Percentiles rank a stretch among this genome's conserved stretches.
These are phyloP conservation scores for Drosophila lutescens DNA, from an alignment of 2,888 invertebrate species.

Conservation along the genomic window DNA sequence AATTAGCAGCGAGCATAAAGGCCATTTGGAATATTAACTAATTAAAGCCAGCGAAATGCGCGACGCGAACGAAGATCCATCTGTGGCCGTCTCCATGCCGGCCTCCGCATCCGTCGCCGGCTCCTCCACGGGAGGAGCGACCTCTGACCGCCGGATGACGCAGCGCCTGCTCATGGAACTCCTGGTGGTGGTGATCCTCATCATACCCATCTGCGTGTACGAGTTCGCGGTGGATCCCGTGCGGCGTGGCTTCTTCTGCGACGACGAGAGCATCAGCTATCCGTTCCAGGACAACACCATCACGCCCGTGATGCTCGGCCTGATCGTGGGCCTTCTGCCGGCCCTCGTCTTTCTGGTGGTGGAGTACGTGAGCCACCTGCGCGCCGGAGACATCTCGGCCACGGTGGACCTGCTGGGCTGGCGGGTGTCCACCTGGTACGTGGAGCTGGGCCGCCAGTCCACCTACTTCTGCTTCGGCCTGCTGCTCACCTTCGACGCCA, in stretches of 20 bases:
- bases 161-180: constrained; percentile 69
- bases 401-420: constrained; percentile 56
- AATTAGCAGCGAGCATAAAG: constrained; percentile 41
- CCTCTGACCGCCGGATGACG: constrained; percentile 50
- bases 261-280: constrained; percentile 76
- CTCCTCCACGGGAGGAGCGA: background rate
- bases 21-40: constrained; percentile 71
- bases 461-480: constrained; percentile 70
- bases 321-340: constrained; percentile 58
- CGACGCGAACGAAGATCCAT: constrained; percentile 53
- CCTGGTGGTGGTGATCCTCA: constrained; percentile 62
- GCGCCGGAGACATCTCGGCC: constrained; percentile 46
- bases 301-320: constrained; percentile 59
- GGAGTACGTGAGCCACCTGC: constrained; percentile 64
- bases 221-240: constrained; percentile 75
- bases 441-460: constrained; percentile 59
- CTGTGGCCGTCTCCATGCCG: constrained; percentile 5
- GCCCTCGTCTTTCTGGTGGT: constrained; percentile 58
- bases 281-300: constrained; percentile 74
- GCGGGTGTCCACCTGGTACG: constrained; percentile 60
- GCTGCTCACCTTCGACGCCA: constrained; percentile 73
- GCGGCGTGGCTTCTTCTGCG: constrained; percentile 79
- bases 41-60: constrained; percentile 71
- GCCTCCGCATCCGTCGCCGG: constrained; percentile 11
- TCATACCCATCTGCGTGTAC: constrained; percentile 70